A percentile compares a stretch with the other conserved stretches of the same genome.
These are phyloP conservation scores for Rhinopomastus cyanomelas DNA, from an alignment of 2,113 vertebrate genomes.

Conservation along the genomic window DNA sequence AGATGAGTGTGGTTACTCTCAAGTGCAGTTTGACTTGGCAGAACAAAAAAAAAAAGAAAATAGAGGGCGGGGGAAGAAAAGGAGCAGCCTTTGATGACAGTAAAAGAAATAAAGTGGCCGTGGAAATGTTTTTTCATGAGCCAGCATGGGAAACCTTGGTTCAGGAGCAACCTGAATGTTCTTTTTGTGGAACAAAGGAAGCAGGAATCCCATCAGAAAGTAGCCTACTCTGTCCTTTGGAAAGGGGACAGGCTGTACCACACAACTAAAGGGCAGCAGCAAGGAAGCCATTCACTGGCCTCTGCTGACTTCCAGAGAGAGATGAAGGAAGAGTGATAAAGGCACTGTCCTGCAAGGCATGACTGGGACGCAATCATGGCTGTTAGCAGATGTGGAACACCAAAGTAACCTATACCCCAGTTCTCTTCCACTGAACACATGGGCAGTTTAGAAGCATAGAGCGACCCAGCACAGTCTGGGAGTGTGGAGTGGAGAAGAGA, in stretches of 20 bases:
- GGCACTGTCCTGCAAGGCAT: neutral
- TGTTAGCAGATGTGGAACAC: neutral
- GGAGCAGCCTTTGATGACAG: conserved; percentile 60
- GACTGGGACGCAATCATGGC: neutral
- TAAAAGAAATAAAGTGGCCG: conserved; percentile 62
- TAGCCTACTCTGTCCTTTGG: conserved; percentile 12
- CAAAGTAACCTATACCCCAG: neutral
- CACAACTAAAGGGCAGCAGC: neutral
- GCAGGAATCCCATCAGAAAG: conserved; percentile 10
- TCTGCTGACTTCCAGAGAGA: neutral
- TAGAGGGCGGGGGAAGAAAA: neutral
- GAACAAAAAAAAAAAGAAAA: conserved; percentile 38
- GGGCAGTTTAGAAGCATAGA: neutral
- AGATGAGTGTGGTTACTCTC: conserved; percentile 68
- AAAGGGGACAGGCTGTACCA: neutral
- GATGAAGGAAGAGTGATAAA: neutral
- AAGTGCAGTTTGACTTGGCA: conserved; percentile 53
- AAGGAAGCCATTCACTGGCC: neutral
- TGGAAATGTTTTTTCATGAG: conserved; percentile 35
- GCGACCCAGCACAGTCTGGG: neutral
- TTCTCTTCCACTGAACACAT: neutral
- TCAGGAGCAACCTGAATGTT: conserved; percentile 40
- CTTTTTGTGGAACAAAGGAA: conserved; percentile 35
- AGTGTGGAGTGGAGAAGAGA: neutral
- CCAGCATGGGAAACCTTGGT: conserved; percentile 43